Percentiles rank a stretch among this genome's conserved stretches.
phyloP scores from a whole-genome alignment of 23 tunicate species.

The Aplidium turbinatum region DNA sequence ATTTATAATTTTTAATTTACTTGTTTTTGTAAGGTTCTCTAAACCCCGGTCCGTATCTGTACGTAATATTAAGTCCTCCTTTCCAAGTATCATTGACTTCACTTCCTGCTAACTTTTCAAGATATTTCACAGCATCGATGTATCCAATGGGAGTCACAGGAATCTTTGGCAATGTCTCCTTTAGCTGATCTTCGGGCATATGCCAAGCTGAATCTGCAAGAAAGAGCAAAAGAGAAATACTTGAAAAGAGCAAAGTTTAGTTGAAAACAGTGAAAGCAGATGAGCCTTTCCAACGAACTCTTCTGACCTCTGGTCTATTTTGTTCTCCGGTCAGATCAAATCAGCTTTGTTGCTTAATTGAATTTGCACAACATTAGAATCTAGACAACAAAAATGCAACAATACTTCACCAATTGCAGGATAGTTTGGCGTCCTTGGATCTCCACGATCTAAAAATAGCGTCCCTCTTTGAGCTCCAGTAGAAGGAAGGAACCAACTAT shows the following conservation, averaged over 20 bases:
- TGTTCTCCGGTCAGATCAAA: too few relatives aligned
- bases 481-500: conserved; percentile 56
- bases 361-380: too few relatives aligned
- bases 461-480: conserved; percentile 78
- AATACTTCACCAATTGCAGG: conserved; percentile 45
- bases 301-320: too few relatives aligned
- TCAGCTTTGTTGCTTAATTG: too few relatives aligned
- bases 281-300: too few relatives aligned
- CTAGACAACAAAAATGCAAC: too few relatives aligned
- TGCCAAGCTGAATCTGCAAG: conserved; percentile 51
- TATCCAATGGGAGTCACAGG: conserved; percentile 82
- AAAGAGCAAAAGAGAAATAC: background rate
- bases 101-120: conserved; percentile 44
- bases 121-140: conserved; percentile 54
- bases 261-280: too few relatives aligned
- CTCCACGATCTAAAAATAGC: conserved; percentile 33
- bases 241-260: too few relatives aligned
- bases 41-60: conserved; percentile 75
- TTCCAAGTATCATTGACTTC: conserved; percentile 46
- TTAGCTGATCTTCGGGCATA: conserved; percentile 29
- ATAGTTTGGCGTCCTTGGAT: conserved; percentile 71
- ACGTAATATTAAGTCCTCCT: conserved; percentile 75
- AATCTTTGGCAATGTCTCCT: conserved; percentile 56
- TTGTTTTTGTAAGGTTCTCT: too few relatives aligned
- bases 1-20: too few relatives aligned